Conservation (phyloP, 2,888 invertebrate genomes). For the Ryuthela nishihirai region DNA sequence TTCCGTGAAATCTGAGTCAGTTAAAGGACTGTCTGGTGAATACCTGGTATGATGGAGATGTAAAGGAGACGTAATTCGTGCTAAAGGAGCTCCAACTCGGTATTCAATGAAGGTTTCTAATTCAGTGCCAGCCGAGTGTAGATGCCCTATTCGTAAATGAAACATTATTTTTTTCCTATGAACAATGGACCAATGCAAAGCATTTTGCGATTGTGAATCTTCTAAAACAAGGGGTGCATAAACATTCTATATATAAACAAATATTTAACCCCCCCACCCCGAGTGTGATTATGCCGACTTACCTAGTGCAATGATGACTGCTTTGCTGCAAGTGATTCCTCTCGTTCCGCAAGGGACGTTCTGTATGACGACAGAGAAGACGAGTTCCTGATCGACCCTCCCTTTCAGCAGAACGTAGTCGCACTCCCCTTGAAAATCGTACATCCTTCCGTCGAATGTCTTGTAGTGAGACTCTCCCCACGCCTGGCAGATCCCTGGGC, state of each 20-base stretch:
- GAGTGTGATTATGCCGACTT: too few relatives aligned
- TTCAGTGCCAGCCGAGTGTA: background rate
- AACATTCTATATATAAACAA: background rate
- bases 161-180: too few relatives aligned
- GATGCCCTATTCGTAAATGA: too few relatives aligned
- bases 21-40: too few relatives aligned
- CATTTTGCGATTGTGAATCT: too few relatives aligned
- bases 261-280: too few relatives aligned
- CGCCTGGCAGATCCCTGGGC: conserved; percentile 72
- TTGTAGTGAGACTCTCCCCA: conserved; percentile 90
- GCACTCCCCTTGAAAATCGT: conserved; percentile 85
- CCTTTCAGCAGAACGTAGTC: conserved; percentile 80
- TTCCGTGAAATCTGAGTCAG: too few relatives aligned
- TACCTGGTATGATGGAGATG: too few relatives aligned
- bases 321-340: conserved; percentile 83
- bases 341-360: conserved; percentile 82
- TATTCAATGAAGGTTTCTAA: too few relatives aligned
- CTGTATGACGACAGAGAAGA: conserved; percentile 71
- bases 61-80: too few relatives aligned
- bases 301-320: conserved; percentile 60
- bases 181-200: too few relatives aligned
- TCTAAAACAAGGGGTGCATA: background rate
- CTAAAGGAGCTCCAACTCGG: too few relatives aligned
- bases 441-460: conserved; percentile 75
- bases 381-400: conserved; percentile 56